Evolutionary conservation across 2,888 invertebrate species (phyloP), one percentile per base, ranked within the genome.

Genomic region (Micoletzkya japonica): DNA sequence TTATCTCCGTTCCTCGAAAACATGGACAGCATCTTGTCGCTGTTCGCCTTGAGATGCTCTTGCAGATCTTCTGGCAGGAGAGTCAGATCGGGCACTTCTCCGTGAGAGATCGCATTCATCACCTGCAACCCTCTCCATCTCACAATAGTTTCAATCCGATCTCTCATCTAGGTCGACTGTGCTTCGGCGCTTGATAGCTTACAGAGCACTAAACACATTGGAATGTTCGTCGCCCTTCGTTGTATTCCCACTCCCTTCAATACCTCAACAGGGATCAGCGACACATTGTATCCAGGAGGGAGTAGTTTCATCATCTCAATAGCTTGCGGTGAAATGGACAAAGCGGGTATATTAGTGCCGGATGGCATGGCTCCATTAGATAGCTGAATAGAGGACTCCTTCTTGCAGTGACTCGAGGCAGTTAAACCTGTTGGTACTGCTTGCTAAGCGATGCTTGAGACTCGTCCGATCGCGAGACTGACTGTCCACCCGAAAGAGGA

Each of bases 51-150:
- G 72, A 84, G 77, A 66, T 85, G 77, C 7, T 80, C 76, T 30
- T 81, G 71, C 17, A 84, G 76, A 64, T 85, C 84, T n/a, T 68
- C 32, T 2, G 84, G 84, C 50, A 84, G 74, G n/a, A 75, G 70
- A 2, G 74, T 72, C 73, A 84, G 70, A 61, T 85, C 82, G 14
- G 84, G 84, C 24, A 85, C 74, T 71, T 84, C 81, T 4, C 84
- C 84, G 10, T 71, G 68, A 69, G 79, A 73, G 37, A 82, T 79
- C 17, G 79, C 74, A 20, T 52, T 66, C 37, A 82, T 76, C 10
- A 84, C 77, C 72, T 74, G 50, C 64, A 70, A 39, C 4, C n/a
- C n/a, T n/a, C n/a, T n/a, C n/a, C n/a, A n/a, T n/a, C n/a, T n/a
- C n/a, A n/a, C n/a, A n/a, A n/a, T n/a, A n/a, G n/a, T n/a, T n/a